Evolutionary conservation across 2,888 invertebrate genomes (phyloP), one percentile per base, ranked within the genome.

Genomic region (Melitaea athalia): DNA sequence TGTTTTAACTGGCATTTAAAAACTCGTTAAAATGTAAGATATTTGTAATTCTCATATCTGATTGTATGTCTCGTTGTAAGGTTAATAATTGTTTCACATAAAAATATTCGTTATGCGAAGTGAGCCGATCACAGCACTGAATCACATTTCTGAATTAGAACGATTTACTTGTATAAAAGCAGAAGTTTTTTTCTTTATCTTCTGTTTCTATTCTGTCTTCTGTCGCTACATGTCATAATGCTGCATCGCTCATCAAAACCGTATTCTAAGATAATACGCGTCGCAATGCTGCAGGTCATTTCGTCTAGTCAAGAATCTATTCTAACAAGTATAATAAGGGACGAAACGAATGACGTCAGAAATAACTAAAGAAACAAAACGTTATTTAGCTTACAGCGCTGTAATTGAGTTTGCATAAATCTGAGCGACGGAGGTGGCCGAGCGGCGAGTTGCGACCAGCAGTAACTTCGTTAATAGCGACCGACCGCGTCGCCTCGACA

Each of bases 401-500:
- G 69, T 70, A 70, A 76, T 75, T 61, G 60, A 70, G 73, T 71
- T 73, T 70, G 63, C 72, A 72, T 73, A 74, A 75, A 75, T 75
- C 70, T 70, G 65, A 68, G 59, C 65, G 63, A 74, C 71, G 63
- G 67, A 69, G 70, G 78, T 79, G 79, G 77, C 80, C 80, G 76
- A 78, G 81, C 64, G 67, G 60, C 67, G 65, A 50, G 82, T 82
- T 79, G 83, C 78, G 80, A 77, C 75, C 80, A 81, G 78, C 75
- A 75, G 78, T 85, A 85, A 87, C 83, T 83, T 83, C 77, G 83
- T 88, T 85, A 85, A 55, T 78, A 76, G 38, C 38, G 38, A 38
- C 33, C 33, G 33, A 6, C 3, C 33, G 78, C 74, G 73, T 71
- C 72, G 63, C 43, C 62, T 60, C 63, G 65, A 49, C 57, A 62